phyloP scores from a whole-genome alignment of 2,888 invertebrate genomes.

The Eupithecia tripunctaria region DNA sequence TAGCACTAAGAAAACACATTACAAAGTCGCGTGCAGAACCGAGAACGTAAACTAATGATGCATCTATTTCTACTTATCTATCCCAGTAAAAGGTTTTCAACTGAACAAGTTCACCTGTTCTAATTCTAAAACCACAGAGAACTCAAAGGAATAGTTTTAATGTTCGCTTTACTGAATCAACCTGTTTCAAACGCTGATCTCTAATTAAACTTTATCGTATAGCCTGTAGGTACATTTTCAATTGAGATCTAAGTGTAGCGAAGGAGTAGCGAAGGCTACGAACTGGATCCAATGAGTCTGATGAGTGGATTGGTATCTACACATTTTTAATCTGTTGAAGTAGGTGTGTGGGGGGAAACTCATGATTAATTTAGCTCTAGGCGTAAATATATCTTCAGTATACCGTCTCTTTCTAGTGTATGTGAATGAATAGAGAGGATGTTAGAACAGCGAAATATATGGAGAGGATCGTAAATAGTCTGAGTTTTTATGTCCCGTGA shows the following conservation, averaged over 20 bases:
- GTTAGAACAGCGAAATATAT: not conserved
- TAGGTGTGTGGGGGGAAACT: not conserved
- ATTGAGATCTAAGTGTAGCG: constrained; percentile 5
- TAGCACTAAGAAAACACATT: not conserved
- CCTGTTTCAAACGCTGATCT: constrained; percentile 35
- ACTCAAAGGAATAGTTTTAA: constrained; percentile 36
- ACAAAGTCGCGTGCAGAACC: not conserved
- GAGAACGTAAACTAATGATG: not conserved
- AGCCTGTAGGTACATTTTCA: constrained; percentile 7
- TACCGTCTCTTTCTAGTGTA: not conserved
- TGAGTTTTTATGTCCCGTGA: too few species aligned
- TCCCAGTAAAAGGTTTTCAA: constrained; percentile 10
- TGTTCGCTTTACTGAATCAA: constrained; percentile 33
- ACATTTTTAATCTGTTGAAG: not conserved
- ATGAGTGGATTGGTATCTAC: not conserved
- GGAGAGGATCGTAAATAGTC: not conserved
- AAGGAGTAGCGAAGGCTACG: not conserved
- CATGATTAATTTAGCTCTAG: not conserved
- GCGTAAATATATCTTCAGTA: not conserved
- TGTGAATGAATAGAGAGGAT: not conserved
- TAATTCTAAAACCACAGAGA: constrained; percentile 24
- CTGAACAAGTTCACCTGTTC: constrained; percentile 21
- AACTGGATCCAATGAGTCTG: not conserved
- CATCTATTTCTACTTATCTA: not conserved
- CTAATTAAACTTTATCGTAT: constrained; percentile 36